Evolutionary conservation across 2,888 invertebrate genomes (phyloP), one percentile per base, ranked within the genome.

Genomic region (Xestia c-nigrum): DNA sequence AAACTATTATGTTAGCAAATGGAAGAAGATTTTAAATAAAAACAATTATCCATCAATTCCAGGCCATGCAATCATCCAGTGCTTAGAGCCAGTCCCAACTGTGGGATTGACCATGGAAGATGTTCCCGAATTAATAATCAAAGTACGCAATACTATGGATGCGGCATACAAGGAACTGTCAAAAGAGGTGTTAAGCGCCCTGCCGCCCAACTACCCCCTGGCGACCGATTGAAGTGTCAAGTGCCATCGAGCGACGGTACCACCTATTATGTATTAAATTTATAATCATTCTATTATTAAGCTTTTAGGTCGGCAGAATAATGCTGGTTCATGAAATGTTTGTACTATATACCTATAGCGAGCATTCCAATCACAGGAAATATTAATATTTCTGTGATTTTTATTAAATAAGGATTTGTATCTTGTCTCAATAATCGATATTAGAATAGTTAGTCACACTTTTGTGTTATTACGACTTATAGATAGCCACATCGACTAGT

Each of bases 21-120:
- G 16, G 47, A 65, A 55, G 9, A 40, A 7, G 2, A 46, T 19
- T 57, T 24, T 6, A 16, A 55, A n/a, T 50, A 31, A 16, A 12
- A 31, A 6, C 5, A 40, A 5, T 43, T 24, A 21, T 52, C 47
- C 50, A 64, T 0, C 38, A 50, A 19, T 0, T 95, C 21, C 94
- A 97, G 97, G 97, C 75, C 97, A 96, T 86, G 97, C 96, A 52
- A 93, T 97, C 31, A 95, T 97, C 79, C 97, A 97, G 83, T 97
- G 97, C 73, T 90, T 97, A 80, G 97, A 97, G 43, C 96, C 97
- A 19, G 94, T 97, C 47, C 93, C 97, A 0, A 97, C 97, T 0
- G 91, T 90, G 46, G 97, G 97, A 1, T 89, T 97, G 57, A 95
- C 94, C 0, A 93, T 95, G 91, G 94, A 96, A 1, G 97, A 97